These are phyloP conservation scores for Helicolenus hilgendorfi DNA, from an alignment of 2,797 vertebrate species.

Conservation along the genomic window DNA sequence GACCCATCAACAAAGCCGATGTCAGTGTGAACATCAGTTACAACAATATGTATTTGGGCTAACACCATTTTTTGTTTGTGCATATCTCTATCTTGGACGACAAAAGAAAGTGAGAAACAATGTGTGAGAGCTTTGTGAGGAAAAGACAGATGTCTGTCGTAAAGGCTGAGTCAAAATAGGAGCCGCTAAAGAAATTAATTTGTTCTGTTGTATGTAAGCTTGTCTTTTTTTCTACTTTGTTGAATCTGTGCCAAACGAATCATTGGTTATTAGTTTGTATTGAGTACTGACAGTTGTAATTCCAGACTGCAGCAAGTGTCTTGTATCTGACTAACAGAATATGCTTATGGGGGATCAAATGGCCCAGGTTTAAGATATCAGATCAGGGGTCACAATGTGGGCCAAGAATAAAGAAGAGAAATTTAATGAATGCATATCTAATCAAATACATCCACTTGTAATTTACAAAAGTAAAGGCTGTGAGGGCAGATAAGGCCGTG, in stretches of 20 bases:
- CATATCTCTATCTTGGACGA: constrained; percentile 31
- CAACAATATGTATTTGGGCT: constrained; percentile 16
- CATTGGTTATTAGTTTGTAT: background rate
- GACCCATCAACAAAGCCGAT: background rate
- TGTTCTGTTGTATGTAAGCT: background rate
- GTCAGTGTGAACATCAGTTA: constrained; percentile 15
- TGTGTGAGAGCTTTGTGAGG: constrained; percentile 50
- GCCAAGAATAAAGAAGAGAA: background rate
- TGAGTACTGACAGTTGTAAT: background rate
- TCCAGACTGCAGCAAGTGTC: background rate
- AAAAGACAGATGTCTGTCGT: constrained; percentile 45
- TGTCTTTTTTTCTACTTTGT: background rate
- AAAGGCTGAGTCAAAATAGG: constrained; percentile 20
- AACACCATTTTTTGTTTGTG: constrained; percentile 28
- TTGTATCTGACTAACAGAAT: background rate
- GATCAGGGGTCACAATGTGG: background rate
- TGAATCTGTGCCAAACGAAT: background rate
- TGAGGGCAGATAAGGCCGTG: background rate
- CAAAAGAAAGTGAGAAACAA: constrained; percentile 51
- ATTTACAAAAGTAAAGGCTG: background rate
- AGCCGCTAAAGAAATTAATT: background rate
- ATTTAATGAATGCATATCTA: background rate
- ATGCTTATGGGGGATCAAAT: background rate
- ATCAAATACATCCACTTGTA: background rate
- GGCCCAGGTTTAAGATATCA: background rate